Percentiles rank a stretch among this genome's conserved stretches.
Evolutionary conservation across 2,797 vertebrate species (phyloP).

Genomic region (Enteromius argenteus): DNA sequence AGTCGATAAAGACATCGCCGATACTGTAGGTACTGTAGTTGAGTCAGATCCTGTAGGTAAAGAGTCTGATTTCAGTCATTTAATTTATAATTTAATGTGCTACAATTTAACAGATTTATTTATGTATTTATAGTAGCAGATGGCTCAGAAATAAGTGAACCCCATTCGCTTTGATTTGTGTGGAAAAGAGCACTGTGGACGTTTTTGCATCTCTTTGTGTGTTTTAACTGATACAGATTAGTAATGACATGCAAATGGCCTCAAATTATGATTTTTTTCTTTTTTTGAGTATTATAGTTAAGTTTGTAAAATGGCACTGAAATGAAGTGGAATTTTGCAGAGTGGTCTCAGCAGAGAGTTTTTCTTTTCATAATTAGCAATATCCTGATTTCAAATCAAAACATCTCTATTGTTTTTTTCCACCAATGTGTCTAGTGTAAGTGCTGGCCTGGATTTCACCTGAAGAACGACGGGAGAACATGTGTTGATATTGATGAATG

Average conservation of each 20-base stretch:
- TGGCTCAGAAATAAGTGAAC: not conserved
- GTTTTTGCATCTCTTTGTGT: not conserved
- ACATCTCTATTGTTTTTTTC: slow-evolving; percentile 38
- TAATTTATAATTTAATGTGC: not conserved
- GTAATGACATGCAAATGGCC: not conserved
- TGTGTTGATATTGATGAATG: slow-evolving; percentile 96
- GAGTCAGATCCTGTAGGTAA: slow-evolving; percentile 67
- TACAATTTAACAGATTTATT: not conserved
- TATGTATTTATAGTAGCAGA: not conserved
- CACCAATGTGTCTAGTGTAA: slow-evolving; percentile 85
- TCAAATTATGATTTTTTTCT: not conserved
- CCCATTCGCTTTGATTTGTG: not conserved
- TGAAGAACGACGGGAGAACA: slow-evolving; percentile 96
- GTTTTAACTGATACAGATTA: not conserved
- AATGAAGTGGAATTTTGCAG: not conserved
- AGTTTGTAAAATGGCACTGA: not conserved
- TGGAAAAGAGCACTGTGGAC: not conserved
- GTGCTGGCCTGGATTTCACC: slow-evolving; percentile 96
- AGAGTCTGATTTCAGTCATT: slow-evolving; percentile 69
- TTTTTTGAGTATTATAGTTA: not conserved
- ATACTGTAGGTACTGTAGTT: slow-evolving; percentile 61
- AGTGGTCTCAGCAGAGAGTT: not conserved
- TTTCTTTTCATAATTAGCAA: not conserved
- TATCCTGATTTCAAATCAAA: slow-evolving; percentile 24
- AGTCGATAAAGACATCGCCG: slow-evolving; percentile 64